Percentiles rank a stretch among this genome's conserved stretches.
These are phyloP conservation scores for Acholoe squamosa DNA, from an alignment of 2,888 invertebrate genomes.

Conservation along the genomic window DNA sequence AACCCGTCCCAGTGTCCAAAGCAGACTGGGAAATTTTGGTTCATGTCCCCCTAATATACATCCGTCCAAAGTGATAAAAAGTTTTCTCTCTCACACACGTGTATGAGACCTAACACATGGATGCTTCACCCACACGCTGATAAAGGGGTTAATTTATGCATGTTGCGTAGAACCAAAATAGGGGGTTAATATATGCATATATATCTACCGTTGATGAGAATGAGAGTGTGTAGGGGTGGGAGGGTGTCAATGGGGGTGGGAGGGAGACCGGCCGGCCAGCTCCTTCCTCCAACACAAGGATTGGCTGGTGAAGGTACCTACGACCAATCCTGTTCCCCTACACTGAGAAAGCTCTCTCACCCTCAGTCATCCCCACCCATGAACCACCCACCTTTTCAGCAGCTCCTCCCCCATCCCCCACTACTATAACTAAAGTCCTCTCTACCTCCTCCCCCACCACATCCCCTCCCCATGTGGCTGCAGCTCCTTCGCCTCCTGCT, in stretches of 20 bases:
- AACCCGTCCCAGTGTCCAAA: not conserved
- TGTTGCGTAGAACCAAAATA: conserved; percentile 54
- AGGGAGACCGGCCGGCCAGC: not conserved
- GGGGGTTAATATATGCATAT: conserved; percentile 53
- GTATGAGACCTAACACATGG: conserved; percentile 1
- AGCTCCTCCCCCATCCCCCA: not conserved
- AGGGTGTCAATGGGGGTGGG: not conserved
- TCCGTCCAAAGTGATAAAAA: conserved; percentile 23
- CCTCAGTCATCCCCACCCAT: no score
- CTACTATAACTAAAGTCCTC: not conserved
- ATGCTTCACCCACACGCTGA: conserved; percentile 9
- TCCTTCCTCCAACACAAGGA: not conserved
- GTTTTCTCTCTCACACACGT: conserved; percentile 33
- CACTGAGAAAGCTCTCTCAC: not conserved
- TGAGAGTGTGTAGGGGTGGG: conserved; percentile 6
- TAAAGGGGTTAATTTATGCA: conserved; percentile 42
- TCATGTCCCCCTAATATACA: conserved; percentile 44
- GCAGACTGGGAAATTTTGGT: conserved; percentile 49
- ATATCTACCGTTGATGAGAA: conserved; percentile 43
- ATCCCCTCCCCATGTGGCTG: not conserved
- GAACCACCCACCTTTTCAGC: not conserved
- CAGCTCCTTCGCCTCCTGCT: not conserved
- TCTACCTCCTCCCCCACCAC: not conserved
- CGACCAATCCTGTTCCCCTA: conserved; percentile 12
- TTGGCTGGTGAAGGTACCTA: not conserved